Evolutionary conservation across 2,888 invertebrate genomes (phyloP).

Genomic region (Pardosa pseudoannulata): DNA sequence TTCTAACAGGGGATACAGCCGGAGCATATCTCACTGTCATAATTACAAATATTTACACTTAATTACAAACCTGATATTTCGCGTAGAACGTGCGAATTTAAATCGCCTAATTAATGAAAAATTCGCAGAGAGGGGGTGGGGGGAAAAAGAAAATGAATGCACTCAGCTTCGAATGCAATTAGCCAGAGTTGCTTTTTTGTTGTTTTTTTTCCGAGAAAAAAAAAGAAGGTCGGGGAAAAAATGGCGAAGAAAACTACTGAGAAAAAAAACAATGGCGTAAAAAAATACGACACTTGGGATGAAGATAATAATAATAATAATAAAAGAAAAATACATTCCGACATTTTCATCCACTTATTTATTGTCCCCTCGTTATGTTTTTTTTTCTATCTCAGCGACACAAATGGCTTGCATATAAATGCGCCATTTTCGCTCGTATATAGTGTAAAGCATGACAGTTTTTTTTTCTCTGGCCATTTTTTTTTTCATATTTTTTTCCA

Average conservation of each 20-base stretch:
- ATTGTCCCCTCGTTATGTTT: conserved; percentile 23
- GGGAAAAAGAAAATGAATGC: no score
- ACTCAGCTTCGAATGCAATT: not conserved
- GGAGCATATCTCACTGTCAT: not conserved
- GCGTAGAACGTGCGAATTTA: conserved; percentile 45
- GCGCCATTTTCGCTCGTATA: conserved; percentile 32
- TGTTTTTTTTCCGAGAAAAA: no score
- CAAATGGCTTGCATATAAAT: conserved; percentile 64
- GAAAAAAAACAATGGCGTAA: not conserved
- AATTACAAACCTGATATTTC: not conserved
- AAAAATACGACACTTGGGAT: conserved; percentile 44
- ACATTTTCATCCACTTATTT: conserved; percentile 62
- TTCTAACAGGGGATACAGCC: not conserved
- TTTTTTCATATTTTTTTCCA: conserved; percentile 1
- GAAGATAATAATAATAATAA: conserved; percentile 61
- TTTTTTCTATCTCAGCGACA: conserved; percentile 43
- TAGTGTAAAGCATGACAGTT: conserved; percentile 35
- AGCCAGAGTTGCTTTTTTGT: no score
- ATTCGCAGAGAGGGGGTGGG: conserved; percentile 16
- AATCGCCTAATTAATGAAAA: conserved; percentile 67
- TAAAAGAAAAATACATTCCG: conserved; percentile 54
- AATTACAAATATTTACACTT: conserved; percentile 12
- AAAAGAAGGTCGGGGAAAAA: not conserved
- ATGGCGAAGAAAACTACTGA: not conserved
- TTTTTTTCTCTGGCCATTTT: conserved; percentile 42